Conservation (phyloP, 2,113 vertebrate species). For the Chaetodon trifascialis region DNA sequence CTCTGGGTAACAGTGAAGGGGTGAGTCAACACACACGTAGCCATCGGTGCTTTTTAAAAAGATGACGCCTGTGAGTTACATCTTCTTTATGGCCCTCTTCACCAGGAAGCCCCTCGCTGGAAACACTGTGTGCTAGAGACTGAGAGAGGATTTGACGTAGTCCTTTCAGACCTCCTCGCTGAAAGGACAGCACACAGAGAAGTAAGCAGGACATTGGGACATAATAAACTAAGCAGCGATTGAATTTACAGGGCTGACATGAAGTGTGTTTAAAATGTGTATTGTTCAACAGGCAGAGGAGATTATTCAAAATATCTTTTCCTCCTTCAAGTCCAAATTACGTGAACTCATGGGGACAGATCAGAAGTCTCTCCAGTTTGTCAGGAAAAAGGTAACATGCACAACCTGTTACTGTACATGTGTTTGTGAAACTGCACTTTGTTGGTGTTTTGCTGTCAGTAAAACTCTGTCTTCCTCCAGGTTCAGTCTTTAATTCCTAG, state of each 20-base stretch:
- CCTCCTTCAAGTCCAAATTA: conserved; percentile 77
- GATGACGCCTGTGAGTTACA: neutral
- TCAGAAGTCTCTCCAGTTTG: conserved; percentile 35
- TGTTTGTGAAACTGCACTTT: neutral
- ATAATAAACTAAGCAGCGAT: neutral
- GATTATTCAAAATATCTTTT: conserved; percentile 75
- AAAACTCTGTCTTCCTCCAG: conserved; percentile 54
- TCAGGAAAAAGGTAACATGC: conserved; percentile 77
- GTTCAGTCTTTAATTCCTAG: conserved; percentile 74
- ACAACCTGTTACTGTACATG: neutral
- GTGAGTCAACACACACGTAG: conserved; percentile 48
- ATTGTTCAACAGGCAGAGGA: conserved; percentile 75
- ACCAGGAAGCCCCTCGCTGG: conserved; percentile 81
- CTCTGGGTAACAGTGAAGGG: conserved; percentile 57
- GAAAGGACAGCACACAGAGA: conserved; percentile 63
- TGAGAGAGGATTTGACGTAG: conserved; percentile 75
- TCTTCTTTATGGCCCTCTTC: conserved; percentile 8
- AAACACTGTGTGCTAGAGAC: conserved; percentile 80
- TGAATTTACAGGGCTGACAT: neutral
- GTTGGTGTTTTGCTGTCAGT: neutral
- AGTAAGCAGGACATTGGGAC: conserved; percentile 46
- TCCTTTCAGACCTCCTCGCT: conserved; percentile 71
- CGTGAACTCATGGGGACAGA: conserved; percentile 74
- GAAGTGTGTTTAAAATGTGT: neutral
- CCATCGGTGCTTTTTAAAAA: neutral